A percentile compares a stretch with the other conserved stretches of the same genome.
Conservation (phyloP, 2,797 vertebrate species). For the Florisuga fusca region DNA sequence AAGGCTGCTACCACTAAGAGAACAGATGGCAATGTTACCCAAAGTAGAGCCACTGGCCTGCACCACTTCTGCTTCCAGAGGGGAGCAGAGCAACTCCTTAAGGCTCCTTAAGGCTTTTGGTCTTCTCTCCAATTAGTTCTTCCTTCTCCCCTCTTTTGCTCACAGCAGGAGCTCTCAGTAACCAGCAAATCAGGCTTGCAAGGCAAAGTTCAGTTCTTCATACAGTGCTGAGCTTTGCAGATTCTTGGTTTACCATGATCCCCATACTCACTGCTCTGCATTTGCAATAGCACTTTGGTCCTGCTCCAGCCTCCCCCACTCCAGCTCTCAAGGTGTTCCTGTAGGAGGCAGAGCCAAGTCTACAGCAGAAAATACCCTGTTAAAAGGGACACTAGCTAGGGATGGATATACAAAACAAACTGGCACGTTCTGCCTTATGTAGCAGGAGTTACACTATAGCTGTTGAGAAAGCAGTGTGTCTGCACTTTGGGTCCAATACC, state of each 20-base stretch:
- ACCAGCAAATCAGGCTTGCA: not conserved
- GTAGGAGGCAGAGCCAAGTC: not conserved
- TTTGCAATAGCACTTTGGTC: not conserved
- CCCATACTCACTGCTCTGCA: not conserved
- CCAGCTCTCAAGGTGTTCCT: not conserved
- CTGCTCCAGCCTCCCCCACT: not conserved
- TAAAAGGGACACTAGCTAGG: not conserved
- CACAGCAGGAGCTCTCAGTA: not conserved
- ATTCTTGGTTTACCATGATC: not conserved
- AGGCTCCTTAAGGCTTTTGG: not conserved
- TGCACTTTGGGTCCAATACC: not conserved
- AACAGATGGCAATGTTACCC: not conserved
- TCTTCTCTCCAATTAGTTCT: not conserved
- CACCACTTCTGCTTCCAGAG: rapidly evolving
- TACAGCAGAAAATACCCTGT: not conserved
- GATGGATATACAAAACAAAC: not conserved
- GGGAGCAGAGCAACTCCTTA: not conserved
- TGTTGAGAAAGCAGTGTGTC: not conserved
- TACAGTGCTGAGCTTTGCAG: not conserved
- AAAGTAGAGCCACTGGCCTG: not conserved
- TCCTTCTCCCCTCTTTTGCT: not conserved
- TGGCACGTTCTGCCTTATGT: not conserved
- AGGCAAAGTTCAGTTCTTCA: not conserved
- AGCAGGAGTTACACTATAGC: rapidly evolving
- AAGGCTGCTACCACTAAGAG: not conserved